Base-by-base conservation (phyloP, 2,797 vertebrate genomes). In the Anguilla obscura region DNA sequence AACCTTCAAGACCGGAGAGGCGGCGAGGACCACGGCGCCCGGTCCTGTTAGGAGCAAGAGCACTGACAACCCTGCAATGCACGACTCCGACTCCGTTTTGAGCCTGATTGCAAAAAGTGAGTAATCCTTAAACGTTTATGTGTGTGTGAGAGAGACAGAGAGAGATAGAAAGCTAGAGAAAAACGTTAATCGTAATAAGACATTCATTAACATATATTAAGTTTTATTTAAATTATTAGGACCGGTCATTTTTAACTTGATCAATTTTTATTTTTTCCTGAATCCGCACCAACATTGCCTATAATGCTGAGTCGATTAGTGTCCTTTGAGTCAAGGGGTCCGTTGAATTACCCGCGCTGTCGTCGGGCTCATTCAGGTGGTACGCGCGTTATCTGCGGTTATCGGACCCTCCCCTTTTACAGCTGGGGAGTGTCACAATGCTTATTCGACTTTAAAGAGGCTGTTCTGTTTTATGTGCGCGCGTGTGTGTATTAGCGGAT, bases 51-150 rank as follows among this genome's bases (percentile, higher is more conserved):
- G 33, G 6, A 66, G 50, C 1, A 2, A 36, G 89, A 84, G 52
- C 45, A 92, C 88, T 14, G 93, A 92, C 88, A 90, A 87, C 79
- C 88, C 85, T 4, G 88, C 93, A 21, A 89, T 88, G 1, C 92
- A 88, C 3, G 91, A 91, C 10, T 93, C 95, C 0, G 95, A 97
- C 88, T 95, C 96, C 0, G 93, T 97, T 30, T 86, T 97, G 2
- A 97, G 95, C 91, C 91, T 98, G 45, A 92, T 91, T 56, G 96
- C 97, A 9, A 96, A 93, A 94, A 95, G 97, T 97, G 94, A 94
- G 95, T 93, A 50, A 66, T 82, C 56, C 80, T 80, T 2, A 5
- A 45, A 45, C n/a, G 7, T 24, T n/a, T 71, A 21, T 79, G 14
- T 79, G 33, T 76, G 30, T 45, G 2, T 79, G 33, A 21, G 33